Conservation (phyloP, 1,140 invertebrate species). For the Drosophila nigrodunni region DNA sequence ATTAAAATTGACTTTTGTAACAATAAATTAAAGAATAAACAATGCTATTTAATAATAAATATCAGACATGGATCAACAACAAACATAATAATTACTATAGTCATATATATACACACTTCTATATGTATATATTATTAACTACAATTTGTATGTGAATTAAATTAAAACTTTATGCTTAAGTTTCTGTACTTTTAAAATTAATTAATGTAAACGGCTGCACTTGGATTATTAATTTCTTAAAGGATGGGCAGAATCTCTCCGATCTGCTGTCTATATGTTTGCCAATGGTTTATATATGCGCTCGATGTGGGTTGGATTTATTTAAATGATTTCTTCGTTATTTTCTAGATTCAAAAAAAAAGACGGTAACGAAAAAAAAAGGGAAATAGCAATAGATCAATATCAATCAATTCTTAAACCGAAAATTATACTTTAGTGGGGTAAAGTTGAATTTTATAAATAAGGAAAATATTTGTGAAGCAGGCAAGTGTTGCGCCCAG, state of each 20-base stretch:
- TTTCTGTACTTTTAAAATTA: constrained; percentile 29
- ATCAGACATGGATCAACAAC: constrained; percentile 78
- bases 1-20: constrained; percentile 64
- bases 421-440: constrained; percentile 30
- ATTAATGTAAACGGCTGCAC: constrained; percentile 58
- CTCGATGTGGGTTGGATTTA: constrained; percentile 57
- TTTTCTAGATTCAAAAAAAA: constrained; percentile 46
- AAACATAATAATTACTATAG: constrained; percentile 63
- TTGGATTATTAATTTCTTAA: constrained; percentile 30
- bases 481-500: constrained; percentile 44
- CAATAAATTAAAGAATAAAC: constrained; percentile 70
- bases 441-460: background rate
- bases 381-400: constrained; percentile 74
- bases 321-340: constrained; percentile 70
- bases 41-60: constrained; percentile 78
- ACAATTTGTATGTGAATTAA: constrained; percentile 28
- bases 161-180: constrained; percentile 47
- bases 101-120: constrained; percentile 37
- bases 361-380: constrained; percentile 53
- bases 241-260: constrained; percentile 61
- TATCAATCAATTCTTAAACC: constrained; percentile 63
- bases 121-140: constrained; percentile 35
- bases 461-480: background rate
- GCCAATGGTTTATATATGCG: constrained; percentile 69
- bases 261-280: constrained; percentile 58